phyloP scores from a whole-genome alignment of 2,797 vertebrate genomes.

The Clarias platycephalus region DNA sequence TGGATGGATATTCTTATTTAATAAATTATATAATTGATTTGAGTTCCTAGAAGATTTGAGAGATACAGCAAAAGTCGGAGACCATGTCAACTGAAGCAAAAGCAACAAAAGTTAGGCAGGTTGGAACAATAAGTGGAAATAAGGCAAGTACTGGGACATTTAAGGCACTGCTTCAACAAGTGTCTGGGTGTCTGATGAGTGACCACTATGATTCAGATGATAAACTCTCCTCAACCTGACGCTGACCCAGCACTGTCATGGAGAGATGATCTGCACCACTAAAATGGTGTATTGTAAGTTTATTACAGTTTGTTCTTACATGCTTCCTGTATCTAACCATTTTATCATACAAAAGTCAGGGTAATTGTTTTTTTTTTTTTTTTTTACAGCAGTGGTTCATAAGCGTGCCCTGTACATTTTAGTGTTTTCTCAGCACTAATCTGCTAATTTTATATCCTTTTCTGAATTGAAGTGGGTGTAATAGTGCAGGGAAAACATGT shows the following conservation, averaged over 20 bases:
- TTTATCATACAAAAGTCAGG: neutral
- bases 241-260: no score
- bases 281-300: neutral
- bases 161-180: neutral
- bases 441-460: no score
- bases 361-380: neutral
- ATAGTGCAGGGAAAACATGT: no score
- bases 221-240: neutral
- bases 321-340: neutral
- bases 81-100: neutral
- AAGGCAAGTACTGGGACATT: neutral
- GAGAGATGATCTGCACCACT: neutral
- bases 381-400: no score
- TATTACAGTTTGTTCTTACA: neutral
- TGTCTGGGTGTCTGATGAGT: neutral
- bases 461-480: no score
- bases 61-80: neutral
- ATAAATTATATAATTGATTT: neutral
- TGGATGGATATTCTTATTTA: neutral
- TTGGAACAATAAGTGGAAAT: neutral
- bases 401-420: no score
- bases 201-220: neutral
- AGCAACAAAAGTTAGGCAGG: neutral
- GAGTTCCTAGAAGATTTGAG: neutral
- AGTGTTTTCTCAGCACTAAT: no score